Evolutionary conservation across 2,888 invertebrate genomes (phyloP).

Genomic region (Euclidia mi): DNA sequence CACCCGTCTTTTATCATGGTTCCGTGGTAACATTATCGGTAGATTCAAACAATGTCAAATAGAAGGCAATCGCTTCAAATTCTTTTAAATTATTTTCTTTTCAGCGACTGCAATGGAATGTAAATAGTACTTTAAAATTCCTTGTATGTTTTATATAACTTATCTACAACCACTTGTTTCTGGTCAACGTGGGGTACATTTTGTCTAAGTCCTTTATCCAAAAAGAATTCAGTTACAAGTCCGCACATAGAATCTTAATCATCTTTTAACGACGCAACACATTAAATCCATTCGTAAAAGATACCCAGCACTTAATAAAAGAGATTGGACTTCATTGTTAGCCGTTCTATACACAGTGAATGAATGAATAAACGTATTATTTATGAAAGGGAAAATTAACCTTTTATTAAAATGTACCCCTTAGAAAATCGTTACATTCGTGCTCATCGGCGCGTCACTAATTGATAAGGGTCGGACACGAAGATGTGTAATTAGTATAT

Average conservation of each 20-base stretch:
- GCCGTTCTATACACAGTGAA: slow-evolving; percentile 5
- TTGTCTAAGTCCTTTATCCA: no score
- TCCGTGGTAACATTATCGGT: no score
- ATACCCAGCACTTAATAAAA: slow-evolving; percentile 18
- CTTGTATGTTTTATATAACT: no score
- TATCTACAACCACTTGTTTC: no score
- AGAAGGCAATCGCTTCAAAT: no score
- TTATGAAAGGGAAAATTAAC: slow-evolving; percentile 29
- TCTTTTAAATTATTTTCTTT: no score
- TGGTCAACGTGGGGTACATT: no score
- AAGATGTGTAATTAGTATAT: slow-evolving; percentile 51
- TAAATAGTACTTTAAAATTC: no score
- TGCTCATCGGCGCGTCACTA: slow-evolving; percentile 52
- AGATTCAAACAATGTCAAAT: no score
- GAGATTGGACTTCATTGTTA: slow-evolving; percentile 9
- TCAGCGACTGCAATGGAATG: no score
- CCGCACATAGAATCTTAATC: neutral
- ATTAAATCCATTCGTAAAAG: neutral
- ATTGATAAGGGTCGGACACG: slow-evolving; percentile 60
- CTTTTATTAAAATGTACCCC: slow-evolving; percentile 34
- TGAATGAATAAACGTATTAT: slow-evolving; percentile 16
- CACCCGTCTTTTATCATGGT: no score
- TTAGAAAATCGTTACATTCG: slow-evolving; percentile 51
- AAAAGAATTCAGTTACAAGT: neutral
- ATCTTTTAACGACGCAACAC: slow-evolving; percentile 2